These are phyloP conservation scores for Drosophila albomicans DNA, from an alignment of 1,140 invertebrate species.

Conservation along the genomic window DNA sequence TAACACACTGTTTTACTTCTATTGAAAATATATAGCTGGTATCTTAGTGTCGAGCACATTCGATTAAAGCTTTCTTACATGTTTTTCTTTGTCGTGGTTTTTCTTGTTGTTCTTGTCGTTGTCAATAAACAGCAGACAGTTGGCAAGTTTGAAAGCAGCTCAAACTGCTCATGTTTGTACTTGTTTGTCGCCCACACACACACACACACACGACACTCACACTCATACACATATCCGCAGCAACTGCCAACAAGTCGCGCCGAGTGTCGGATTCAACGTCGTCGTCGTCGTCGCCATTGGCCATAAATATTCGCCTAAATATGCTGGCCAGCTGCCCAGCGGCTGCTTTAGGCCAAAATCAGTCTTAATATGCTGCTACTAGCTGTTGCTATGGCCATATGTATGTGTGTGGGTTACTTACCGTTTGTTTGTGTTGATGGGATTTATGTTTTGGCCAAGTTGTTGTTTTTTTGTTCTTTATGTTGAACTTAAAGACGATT, in stretches of 20 bases:
- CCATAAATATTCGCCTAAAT: constrained; percentile 81
- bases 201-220: constrained; percentile 36
- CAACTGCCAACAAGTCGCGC: constrained; percentile 43
- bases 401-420: constrained; percentile 32
- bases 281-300: constrained; percentile 55
- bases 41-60: too few relatives aligned
- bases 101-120: constrained; percentile 28
- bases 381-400: constrained; percentile 36
- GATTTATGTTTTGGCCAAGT: constrained; percentile 77
- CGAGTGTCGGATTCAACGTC: constrained; percentile 29
- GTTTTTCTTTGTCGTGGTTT: constrained; percentile 14
- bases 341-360: constrained; percentile 72
- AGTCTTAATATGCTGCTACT: constrained; percentile 71
- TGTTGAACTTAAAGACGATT: constrained; percentile 75
- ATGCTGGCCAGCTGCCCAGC: constrained; percentile 73
- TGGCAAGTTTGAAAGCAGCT: constrained; percentile 71
- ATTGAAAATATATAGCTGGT: too few relatives aligned
- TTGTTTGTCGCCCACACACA: constrained; percentile 41
- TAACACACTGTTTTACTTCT: too few relatives aligned
- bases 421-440: constrained; percentile 61
- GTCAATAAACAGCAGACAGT: constrained; percentile 75
- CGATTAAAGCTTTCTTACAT: too few relatives aligned
- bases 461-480: constrained; percentile 66
- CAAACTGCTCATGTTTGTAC: constrained; percentile 46
- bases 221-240: constrained; percentile 33